A percentile compares a stretch with the other conserved stretches of the same genome.
Evolutionary conservation across 2,113 vertebrate species (phyloP).

Genomic region (Plestiodon gilberti): DNA sequence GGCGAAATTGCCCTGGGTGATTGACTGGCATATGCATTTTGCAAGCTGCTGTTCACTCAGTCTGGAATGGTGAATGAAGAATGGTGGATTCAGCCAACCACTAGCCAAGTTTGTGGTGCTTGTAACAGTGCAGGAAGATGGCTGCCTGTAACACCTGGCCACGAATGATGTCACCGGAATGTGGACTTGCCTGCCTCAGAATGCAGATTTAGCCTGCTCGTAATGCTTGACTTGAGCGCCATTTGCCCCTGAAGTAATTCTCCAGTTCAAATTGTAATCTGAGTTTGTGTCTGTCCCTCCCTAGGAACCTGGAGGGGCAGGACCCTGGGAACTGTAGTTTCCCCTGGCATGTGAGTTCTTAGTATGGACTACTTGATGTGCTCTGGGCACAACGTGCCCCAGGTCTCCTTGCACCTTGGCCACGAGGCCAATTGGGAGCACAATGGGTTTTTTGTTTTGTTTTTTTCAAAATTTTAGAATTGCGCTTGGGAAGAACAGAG

Average conservation of each 20-base stretch:
- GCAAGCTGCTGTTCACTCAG: not conserved
- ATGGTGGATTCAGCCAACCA: not conserved
- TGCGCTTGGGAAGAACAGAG: not conserved
- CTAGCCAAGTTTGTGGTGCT: no score
- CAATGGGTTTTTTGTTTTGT: no score
- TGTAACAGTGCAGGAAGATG: not conserved
- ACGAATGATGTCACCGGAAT: not conserved
- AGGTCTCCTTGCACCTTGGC: not conserved
- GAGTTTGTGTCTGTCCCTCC: no score
- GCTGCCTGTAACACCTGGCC: not conserved
- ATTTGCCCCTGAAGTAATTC: not conserved
- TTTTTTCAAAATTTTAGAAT: no score
- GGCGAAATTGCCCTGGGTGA: not conserved
- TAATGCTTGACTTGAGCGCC: not conserved
- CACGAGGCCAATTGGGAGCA: not conserved
- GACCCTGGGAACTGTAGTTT: not conserved
- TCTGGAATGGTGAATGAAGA: not conserved
- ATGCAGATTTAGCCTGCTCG: not conserved
- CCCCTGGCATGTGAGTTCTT: not conserved
- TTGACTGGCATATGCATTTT: not conserved
- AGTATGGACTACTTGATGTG: not conserved
- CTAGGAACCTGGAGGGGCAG: not conserved
- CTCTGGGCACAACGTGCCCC: not conserved
- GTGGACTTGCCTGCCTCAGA: not conserved
- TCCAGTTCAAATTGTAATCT: not conserved